These are phyloP conservation scores for Epinephelus malabaricus DNA, from an alignment of 2,797 vertebrate species.

Conservation along the genomic window DNA sequence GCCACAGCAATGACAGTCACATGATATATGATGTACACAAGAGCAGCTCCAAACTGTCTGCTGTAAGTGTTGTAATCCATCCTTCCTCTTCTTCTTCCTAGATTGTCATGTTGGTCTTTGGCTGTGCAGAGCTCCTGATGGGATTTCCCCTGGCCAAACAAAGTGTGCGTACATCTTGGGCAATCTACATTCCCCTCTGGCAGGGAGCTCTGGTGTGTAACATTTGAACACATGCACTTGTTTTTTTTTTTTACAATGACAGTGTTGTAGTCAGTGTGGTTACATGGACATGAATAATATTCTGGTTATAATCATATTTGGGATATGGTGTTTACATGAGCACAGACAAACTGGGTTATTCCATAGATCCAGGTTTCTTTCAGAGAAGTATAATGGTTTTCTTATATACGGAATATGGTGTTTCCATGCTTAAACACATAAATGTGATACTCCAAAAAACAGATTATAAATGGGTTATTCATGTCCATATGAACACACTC, in stretches of 20 bases:
- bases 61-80: background rate
- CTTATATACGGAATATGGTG: too few relatives aligned
- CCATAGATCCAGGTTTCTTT: too few relatives aligned
- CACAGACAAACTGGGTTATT: too few relatives aligned
- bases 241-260: background rate
- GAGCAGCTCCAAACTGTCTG: background rate
- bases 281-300: too few relatives aligned
- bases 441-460: too few relatives aligned
- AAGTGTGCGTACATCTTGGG: accelerated
- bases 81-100: conserved; percentile 38
- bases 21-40: background rate
- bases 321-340: too few relatives aligned
- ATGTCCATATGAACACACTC: too few relatives aligned
- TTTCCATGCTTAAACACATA: too few relatives aligned
- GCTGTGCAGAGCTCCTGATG: conserved; percentile 75
- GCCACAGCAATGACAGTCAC: background rate
- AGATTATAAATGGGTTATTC: too few relatives aligned
- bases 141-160: conserved; percentile 47
- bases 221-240: background rate
- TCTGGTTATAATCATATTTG: too few relatives aligned
- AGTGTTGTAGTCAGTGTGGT: background rate
- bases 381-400: too few relatives aligned
- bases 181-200: conserved; percentile 69
- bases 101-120: conserved; percentile 74
- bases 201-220: conserved; percentile 74